phyloP scores from a whole-genome alignment of 2,888 invertebrate genomes.

The Podabrus alpinus region DNA sequence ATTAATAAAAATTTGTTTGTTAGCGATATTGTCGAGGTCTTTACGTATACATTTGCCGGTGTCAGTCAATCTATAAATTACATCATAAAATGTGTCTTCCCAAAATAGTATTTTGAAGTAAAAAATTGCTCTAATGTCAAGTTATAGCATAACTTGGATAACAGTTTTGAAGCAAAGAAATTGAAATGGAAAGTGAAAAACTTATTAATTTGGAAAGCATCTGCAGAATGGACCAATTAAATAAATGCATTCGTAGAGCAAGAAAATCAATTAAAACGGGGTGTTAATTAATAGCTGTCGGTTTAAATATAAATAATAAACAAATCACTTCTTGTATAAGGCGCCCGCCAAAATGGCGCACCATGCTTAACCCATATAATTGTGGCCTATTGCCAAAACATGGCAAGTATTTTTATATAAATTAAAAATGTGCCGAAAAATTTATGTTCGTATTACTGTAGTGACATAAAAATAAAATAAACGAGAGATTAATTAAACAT shows the following conservation, averaged over 20 bases:
- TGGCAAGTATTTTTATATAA: conserved; percentile 20
- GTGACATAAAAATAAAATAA: conserved; percentile 22
- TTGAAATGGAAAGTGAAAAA: background rate
- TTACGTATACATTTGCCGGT: background rate
- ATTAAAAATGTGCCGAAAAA: conserved; percentile 26
- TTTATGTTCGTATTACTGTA: conserved; percentile 21
- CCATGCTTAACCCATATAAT: conserved; percentile 23
- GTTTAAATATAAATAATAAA: conserved; percentile 5
- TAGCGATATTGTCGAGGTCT: conserved; percentile 1
- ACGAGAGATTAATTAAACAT: conserved; percentile 25
- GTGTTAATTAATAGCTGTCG: background rate
- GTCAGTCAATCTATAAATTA: background rate
- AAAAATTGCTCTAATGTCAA: background rate
- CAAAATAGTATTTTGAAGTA: background rate
- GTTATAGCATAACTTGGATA: background rate
- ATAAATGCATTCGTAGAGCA: background rate
- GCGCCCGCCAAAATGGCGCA: conserved; percentile 23
- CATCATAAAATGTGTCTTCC: background rate
- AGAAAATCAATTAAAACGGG: background rate
- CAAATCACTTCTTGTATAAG: background rate
- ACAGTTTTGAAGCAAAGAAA: background rate
- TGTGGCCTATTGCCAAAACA: conserved; percentile 20
- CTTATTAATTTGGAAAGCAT: background rate
- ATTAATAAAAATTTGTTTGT: background rate
- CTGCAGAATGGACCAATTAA: background rate